Evolutionary conservation across 2,113 vertebrate genomes (phyloP).

Genomic region (Chloroceryle aenea): DNA sequence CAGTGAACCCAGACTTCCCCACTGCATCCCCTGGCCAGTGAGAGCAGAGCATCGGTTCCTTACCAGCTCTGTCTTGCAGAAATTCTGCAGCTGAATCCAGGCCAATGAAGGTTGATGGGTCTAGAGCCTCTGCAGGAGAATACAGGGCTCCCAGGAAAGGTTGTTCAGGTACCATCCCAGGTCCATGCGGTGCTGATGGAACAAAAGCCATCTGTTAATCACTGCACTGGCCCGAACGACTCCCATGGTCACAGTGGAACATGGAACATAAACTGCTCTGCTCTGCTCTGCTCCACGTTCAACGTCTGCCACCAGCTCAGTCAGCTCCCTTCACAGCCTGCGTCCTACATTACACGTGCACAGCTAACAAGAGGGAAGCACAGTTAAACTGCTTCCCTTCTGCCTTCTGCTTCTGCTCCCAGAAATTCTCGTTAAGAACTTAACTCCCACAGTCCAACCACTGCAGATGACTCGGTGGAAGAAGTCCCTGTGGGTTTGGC

Average conservation of each 20-base stretch:
- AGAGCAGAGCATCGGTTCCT: background rate
- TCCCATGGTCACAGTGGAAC: background rate
- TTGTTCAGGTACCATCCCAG: conserved; percentile 21
- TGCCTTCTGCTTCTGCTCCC: background rate
- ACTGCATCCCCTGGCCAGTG: background rate
- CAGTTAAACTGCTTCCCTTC: background rate
- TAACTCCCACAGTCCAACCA: background rate
- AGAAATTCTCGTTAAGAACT: background rate
- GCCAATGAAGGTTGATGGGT: conserved; percentile 5
- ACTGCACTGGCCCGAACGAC: rapidly evolving
- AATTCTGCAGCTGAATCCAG: background rate
- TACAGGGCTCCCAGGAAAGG: conserved; percentile 32
- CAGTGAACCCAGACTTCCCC: rapidly evolving
- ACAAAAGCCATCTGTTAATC: background rate
- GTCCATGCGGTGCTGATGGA: conserved; percentile 5
- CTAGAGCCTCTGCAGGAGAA: conserved; percentile 31
- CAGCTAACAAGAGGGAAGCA: background rate
- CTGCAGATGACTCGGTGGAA: background rate
- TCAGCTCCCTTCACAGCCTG: background rate
- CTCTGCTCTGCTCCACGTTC: too few species aligned
- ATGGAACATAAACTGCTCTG: background rate
- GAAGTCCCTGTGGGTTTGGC: rapidly evolving
- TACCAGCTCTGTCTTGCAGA: conserved; percentile 59
- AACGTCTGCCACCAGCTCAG: background rate
- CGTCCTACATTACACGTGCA: rapidly evolving